A percentile compares a stretch with the other conserved stretches of the same genome.
These are phyloP conservation scores for Arenaria interpres DNA, from an alignment of 2,113 vertebrate genomes.

Conservation along the genomic window DNA sequence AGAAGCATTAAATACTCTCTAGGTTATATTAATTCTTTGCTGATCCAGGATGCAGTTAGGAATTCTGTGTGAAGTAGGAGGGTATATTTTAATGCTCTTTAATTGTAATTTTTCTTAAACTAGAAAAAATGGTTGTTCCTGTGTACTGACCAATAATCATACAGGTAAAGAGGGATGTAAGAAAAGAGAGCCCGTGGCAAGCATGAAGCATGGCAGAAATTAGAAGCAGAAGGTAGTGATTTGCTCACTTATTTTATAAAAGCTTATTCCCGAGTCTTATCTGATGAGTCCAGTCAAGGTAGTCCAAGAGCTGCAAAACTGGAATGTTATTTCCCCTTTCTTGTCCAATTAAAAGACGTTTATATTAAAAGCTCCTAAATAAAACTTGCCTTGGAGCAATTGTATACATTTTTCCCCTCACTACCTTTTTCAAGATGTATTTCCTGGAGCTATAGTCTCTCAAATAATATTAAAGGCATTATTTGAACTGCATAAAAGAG, in stretches of 20 bases:
- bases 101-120: slow-evolving; percentile 1
- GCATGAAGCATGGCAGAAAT: not conserved
- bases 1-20: not conserved
- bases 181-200: not conserved
- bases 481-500: not conserved
- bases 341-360: not conserved
- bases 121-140: not conserved
- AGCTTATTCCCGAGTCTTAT: not conserved
- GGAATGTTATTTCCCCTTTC: not conserved
- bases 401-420: not conserved
- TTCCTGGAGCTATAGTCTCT: not conserved
- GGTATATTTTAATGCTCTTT: not conserved
- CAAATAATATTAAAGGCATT: not conserved
- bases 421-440: not conserved
- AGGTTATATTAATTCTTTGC: not conserved
- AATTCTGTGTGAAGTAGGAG: not conserved
- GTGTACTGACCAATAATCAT: not conserved
- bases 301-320: not conserved
- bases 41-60: not conserved
- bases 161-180: not conserved
- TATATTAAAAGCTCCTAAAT: not conserved
- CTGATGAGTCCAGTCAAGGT: not conserved
- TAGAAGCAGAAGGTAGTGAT: not conserved
- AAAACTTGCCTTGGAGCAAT: not conserved
- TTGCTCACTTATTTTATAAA: not conserved